Base-by-base conservation (phyloP, 2,888 invertebrate species). In the Lasioglossum villosulum region DNA sequence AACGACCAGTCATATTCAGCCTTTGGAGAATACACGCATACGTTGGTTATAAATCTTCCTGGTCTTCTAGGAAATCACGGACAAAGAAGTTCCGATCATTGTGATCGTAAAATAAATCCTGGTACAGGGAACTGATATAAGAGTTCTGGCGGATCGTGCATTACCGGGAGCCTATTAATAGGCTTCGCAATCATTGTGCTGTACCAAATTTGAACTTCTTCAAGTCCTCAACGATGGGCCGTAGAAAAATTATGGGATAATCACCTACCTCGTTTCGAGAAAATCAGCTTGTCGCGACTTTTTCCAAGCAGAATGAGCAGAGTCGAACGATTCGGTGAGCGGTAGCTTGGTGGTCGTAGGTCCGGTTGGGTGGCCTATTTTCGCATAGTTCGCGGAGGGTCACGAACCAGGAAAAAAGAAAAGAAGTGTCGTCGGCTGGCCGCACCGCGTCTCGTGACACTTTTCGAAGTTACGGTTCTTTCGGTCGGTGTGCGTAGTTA, bases 391-490 rank as follows among this genome's bases (percentile, higher is more conserved):
- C 82, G 78, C 73, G 71, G 16, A 66, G 73, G 66, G 78, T 78
- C 78, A 73, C 59, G 66, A 56, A 56, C 77, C 48, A 56, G 66
- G n/a, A 39, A 45, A 71, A 75, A 76, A 76, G 70, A 63, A 81
- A 70, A 81, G 76, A 68, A 81, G 77, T 72, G 56, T 72, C 72
- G 59, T 27, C 56, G 48, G 12, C 39, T 23, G 23, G 72, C 48
- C 48, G 30, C 34, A 45, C 45, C 37, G n/a, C 34, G 72, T 77
- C 66, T 48, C 77, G 78, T 82, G 82, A 79, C 79, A 79, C 79
- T 82, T 78, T 79, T 52, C 75, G 71, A 79, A 79, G 48, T 75
- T 83, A 75, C 82, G 70, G 82, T 75, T 83, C 79, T 79, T 83
- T 79, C 79, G 75, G 34, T 71, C 39, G 45, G 71, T 72, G 56